Evolutionary conservation across 1,140 invertebrate species (phyloP).

Genomic region (Ips nitidus): DNA sequence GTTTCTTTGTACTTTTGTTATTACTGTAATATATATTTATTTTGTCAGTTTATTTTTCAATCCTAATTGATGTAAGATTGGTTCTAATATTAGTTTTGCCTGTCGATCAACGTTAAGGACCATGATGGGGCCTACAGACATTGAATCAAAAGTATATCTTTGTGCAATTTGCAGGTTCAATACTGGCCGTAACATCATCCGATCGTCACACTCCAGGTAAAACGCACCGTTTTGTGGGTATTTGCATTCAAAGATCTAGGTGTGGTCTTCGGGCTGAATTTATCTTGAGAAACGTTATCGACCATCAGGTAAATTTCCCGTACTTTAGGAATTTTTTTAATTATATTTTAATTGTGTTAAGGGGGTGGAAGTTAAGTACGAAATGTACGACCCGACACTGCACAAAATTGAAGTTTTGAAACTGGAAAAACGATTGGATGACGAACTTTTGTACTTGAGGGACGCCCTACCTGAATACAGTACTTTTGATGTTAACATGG

Average conservation of each 20-base stretch:
- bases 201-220: conserved; percentile 87
- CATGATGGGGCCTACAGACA: no score
- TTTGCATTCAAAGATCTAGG: conserved; percentile 85
- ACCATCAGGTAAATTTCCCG: conserved; percentile 67
- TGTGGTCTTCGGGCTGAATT: conserved; percentile 83
- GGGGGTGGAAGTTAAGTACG: conserved; percentile 73
- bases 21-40: no score
- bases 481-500: conserved; percentile 92
- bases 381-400: conserved; percentile 93
- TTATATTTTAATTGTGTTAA: conserved; percentile 4
- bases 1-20: no score
- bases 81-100: no score
- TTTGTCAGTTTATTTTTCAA: no score
- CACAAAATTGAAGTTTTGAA: conserved; percentile 86
- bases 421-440: conserved; percentile 92
- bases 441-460: conserved; percentile 85
- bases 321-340: neutral
- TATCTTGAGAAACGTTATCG: conserved; percentile 89
- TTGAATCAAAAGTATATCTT: no score
- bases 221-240: conserved; percentile 89
- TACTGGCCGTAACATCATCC: conserved; percentile 88
- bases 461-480: conserved; percentile 93
- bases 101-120: no score
- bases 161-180: conserved; percentile 65
- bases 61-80: no score